These are phyloP conservation scores for Dioctria rufipes DNA, from an alignment of 2,888 invertebrate species.

Conservation along the genomic window DNA sequence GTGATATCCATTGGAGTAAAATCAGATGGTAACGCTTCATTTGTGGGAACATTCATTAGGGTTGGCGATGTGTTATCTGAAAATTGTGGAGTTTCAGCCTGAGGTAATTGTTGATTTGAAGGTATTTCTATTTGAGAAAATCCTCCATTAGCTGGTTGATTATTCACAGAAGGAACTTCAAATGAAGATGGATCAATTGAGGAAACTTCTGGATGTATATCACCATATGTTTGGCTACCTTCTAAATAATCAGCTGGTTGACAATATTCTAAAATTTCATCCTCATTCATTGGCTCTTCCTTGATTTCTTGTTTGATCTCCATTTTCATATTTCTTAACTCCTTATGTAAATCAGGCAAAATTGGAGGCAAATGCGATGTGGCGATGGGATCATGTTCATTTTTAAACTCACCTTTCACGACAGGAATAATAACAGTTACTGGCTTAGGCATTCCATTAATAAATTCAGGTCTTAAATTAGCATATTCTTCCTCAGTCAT, in stretches of 20 bases:
- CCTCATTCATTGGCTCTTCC: conserved; percentile 39
- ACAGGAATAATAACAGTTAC: conserved; percentile 24
- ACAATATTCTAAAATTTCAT: conserved; percentile 21
- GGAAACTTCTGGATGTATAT: background rate
- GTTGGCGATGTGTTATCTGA: background rate
- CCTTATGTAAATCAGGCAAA: background rate
- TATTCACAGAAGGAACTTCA: background rate
- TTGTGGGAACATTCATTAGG: background rate
- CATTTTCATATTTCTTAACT: background rate
- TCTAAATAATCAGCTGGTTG: conserved; percentile 32
- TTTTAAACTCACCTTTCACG: conserved; percentile 26
- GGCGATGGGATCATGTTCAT: conserved; percentile 13
- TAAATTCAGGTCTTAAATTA: conserved; percentile 46
- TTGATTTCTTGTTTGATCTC: conserved; percentile 49
- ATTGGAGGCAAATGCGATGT: conserved; percentile 27
- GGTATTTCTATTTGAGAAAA: background rate
- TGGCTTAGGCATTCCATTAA: conserved; percentile 55
- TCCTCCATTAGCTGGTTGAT: background rate
- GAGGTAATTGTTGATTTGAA: background rate
- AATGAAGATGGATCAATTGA: conserved; percentile 27
- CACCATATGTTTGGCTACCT: conserved; percentile 3
- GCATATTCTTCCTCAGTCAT: conserved; percentile 50
- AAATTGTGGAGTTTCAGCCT: background rate
- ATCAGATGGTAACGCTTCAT: background rate
- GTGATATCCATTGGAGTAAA: conserved; percentile 5